Evolutionary conservation across 2,888 invertebrate genomes (phyloP).

Genomic region (Bombylius discolor): DNA sequence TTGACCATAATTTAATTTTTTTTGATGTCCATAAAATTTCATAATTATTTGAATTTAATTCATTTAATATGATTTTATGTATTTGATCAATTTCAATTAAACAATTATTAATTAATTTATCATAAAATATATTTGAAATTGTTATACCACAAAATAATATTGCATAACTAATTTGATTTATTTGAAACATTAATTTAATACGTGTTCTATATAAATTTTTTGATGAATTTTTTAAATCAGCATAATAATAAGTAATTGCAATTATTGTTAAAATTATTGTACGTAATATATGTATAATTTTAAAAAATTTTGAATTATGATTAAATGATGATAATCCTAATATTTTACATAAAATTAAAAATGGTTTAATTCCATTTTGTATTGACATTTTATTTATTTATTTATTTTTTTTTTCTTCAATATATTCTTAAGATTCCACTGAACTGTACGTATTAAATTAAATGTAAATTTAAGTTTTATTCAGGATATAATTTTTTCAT

Average conservation of each 20-base stretch:
- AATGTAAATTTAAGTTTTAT: too few relatives aligned
- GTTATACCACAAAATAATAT: slow-evolving; percentile 1
- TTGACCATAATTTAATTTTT: not conserved
- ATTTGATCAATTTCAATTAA: not conserved
- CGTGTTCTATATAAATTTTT: not conserved
- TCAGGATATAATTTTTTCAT: too few relatives aligned
- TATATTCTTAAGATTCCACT: too few relatives aligned
- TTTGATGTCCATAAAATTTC: not conserved
- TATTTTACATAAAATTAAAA: not conserved
- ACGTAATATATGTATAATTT: not conserved
- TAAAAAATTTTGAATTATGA: not conserved
- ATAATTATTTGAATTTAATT: not conserved
- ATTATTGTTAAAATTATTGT: not conserved
- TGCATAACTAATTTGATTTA: slow-evolving; percentile 1
- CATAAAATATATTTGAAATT: not conserved
- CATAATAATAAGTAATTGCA: not conserved
- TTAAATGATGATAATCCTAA: not conserved
- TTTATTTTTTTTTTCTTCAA: too few relatives aligned
- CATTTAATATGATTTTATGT: not conserved
- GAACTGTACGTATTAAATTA: too few relatives aligned
- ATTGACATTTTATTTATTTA: not conserved
- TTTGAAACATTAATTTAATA: not conserved
- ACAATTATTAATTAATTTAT: not conserved
- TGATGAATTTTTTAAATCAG: not conserved
- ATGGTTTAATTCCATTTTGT: not conserved